These are phyloP conservation scores for Pyxicephalus adspersus DNA, from an alignment of 2,113 vertebrate genomes.

Conservation along the genomic window DNA sequence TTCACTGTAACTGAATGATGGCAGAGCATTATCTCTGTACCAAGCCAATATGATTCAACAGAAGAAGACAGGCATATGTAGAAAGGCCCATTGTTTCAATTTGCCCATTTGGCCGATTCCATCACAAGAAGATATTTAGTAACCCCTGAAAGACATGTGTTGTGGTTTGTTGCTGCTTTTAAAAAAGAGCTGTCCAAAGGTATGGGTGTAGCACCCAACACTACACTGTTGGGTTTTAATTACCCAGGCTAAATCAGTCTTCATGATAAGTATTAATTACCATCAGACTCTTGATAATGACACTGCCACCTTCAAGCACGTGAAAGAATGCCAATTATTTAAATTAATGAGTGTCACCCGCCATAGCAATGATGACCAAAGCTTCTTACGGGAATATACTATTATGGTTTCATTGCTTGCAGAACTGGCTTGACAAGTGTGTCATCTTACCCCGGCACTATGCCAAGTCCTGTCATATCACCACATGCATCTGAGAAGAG, in stretches of 20 bases:
- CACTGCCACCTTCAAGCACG: no score
- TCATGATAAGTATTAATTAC: slow-evolving; percentile 10
- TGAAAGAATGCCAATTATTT: neutral
- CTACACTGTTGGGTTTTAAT: neutral
- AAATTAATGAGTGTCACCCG: neutral
- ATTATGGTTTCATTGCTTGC: neutral
- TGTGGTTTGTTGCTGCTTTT: no score
- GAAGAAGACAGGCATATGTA: no score
- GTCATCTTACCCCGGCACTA: neutral
- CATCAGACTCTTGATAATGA: neutral
- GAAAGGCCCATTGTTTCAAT: no score
- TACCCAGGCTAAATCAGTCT: neutral
- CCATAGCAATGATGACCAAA: neutral
- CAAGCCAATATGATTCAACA: no score
- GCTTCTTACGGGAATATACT: neutral
- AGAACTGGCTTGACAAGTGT: neutral
- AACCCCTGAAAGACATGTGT: no score
- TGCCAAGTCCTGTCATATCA: neutral
- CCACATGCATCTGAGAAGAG: neutral
- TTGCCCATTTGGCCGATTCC: no score
- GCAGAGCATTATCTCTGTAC: no score
- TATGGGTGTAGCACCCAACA: no score
- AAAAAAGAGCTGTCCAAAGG: no score
- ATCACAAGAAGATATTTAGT: no score
- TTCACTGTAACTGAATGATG: no score